These are phyloP conservation scores for Spea bombifrons DNA, from an alignment of 2,113 vertebrate genomes.

Conservation along the genomic window DNA sequence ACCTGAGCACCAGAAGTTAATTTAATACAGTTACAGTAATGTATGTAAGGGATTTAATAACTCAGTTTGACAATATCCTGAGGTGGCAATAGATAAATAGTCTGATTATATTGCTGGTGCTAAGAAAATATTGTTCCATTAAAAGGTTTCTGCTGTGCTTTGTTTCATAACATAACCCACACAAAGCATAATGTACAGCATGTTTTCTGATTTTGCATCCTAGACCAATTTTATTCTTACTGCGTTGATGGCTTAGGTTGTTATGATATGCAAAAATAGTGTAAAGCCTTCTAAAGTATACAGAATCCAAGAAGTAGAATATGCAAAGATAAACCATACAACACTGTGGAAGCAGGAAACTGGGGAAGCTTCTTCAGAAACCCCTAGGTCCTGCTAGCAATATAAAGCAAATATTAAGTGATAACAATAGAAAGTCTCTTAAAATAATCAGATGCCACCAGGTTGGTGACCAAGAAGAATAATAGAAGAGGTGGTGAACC, in stretches of 20 bases:
- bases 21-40: neutral
- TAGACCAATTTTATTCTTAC: neutral
- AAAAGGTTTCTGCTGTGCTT: constrained; percentile 7
- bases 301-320: no score
- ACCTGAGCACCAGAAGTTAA: neutral
- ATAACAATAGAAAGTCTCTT: no score
- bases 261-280: no score
- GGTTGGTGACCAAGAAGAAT: no score
- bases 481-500: no score
- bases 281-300: no score
- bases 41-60: neutral
- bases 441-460: no score
- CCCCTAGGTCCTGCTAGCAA: no score
- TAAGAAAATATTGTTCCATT: constrained; percentile 1
- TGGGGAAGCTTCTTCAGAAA: no score
- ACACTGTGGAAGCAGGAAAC: no score
- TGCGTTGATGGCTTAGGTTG: neutral
- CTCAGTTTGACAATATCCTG: neutral
- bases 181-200: neutral
- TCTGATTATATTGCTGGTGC: neutral
- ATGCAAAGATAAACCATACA: no score
- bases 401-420: no score
- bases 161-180: constrained; percentile 1
- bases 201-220: neutral
- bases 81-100: constrained; percentile 12